Evolutionary conservation across 2,797 vertebrate genomes (phyloP).

Genomic region (Chrysocyon brachyurus): DNA sequence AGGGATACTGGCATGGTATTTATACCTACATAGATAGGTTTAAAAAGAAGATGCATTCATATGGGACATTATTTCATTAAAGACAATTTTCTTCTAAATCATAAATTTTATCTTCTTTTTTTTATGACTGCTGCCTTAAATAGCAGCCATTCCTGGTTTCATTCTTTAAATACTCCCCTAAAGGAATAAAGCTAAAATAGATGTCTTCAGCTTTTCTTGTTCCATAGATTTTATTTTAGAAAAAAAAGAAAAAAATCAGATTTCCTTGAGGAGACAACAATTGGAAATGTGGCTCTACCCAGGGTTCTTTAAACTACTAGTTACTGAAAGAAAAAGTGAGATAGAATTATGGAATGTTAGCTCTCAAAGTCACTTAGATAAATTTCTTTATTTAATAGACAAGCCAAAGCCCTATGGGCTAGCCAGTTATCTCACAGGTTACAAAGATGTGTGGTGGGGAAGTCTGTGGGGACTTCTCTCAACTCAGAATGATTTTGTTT

Average conservation of each 20-base stretch:
- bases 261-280: conserved; percentile 33
- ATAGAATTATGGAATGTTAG: conserved; percentile 44
- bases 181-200: conserved; percentile 38
- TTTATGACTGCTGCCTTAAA: conserved; percentile 31
- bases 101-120: conserved; percentile 32
- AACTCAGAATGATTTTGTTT: conserved; percentile 6
- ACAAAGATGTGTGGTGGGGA: not conserved
- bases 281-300: conserved; percentile 36
- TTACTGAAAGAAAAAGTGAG: not conserved
- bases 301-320: conserved; percentile 21
- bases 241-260: not conserved
- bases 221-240: not conserved
- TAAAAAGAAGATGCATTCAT: not conserved
- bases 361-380: not conserved
- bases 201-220: conserved; percentile 21
- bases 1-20: not conserved
- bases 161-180: conserved; percentile 66
- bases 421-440: not conserved
- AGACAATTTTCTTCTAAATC: conserved; percentile 22
- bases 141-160: conserved; percentile 39
- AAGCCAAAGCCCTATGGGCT: not conserved
- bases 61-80: conserved; percentile 51
- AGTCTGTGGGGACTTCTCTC: not conserved
- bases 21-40: not conserved
- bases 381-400: conserved; percentile 49